These are phyloP conservation scores for Casuarius casuarius DNA, from an alignment of 2,113 vertebrate genomes.

Conservation along the genomic window DNA sequence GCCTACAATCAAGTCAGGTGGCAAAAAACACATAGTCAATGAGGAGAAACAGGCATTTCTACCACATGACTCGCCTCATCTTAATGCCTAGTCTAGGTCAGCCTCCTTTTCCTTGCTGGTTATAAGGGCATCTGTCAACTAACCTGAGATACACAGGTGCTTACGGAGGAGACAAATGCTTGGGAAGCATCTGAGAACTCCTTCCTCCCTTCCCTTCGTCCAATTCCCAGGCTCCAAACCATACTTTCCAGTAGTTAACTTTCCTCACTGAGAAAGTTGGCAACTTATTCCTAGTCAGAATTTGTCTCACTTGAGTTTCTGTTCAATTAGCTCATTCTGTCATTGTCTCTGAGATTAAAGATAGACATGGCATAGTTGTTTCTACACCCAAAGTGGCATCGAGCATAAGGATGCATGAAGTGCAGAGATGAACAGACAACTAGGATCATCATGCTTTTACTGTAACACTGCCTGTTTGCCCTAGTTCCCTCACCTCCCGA, in stretches of 20 bases:
- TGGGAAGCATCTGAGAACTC: neutral
- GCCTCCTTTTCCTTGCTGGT: neutral
- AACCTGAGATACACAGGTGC: neutral
- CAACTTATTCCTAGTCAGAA: neutral
- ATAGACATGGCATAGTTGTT: fast-evolving
- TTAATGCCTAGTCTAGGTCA: neutral
- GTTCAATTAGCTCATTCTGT: neutral
- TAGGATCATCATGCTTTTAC: neutral
- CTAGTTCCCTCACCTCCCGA: slow-evolving; percentile 65
- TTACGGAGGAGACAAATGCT: neutral
- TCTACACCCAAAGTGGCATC: neutral
- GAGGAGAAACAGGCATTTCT: neutral
- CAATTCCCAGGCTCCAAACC: neutral
- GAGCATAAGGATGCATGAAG: neutral
- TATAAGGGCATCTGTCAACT: neutral
- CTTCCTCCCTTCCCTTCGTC: neutral
- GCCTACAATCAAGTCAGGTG: neutral
- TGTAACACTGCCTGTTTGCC: neutral
- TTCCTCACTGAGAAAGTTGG: neutral
- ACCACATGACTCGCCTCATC: neutral
- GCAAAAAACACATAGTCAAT: neutral
- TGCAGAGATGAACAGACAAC: neutral
- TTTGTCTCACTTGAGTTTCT: neutral
- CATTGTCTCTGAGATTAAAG: neutral
- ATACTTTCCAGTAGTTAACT: neutral